Base-by-base conservation (phyloP, 2,797 vertebrate species). In the Corythornis leucogaster region DNA sequence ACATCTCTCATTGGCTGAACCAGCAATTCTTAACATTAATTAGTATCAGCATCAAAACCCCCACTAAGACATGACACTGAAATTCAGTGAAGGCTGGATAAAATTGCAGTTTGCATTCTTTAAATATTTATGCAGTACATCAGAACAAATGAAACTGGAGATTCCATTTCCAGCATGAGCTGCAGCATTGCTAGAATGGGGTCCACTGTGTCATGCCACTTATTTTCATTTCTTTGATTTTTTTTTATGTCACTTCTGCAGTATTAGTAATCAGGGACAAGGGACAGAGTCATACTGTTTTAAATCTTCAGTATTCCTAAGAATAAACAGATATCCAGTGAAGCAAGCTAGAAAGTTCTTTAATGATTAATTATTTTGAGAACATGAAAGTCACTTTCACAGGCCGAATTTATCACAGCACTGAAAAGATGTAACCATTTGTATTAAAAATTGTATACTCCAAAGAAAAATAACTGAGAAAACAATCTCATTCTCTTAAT, bases 41-140 rank as follows among this genome's bases (percentile, higher is more conserved):
- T 95, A 91, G 25, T 85, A 80, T 87, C 90, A 92, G 79, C 40
- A 73, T 86, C 77, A 92, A 92, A 87, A 91, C 80, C 90, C 93
- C 91, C 71, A 80, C 86, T 80, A 93, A 92, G 93, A 91, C 40
- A 69, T 88, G 81, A 85, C 81, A 93, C 80, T 62, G 53, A 96
- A 94, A 95, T 89, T 89, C 90, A 94, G 69, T 6, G 15, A 93
- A 92, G 69, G 48, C 53, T 85, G 93, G 93, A 93, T 96, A 96
- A 96, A 93, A 95, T 85, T 95, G 89, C 90, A 94, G 95, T 53
- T 89, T 87, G 90, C 92, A 95, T 96, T 96, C 92, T 95, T 96
- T 94, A 96, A 96, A 95, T 96, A 96, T 94, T 96, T 96, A 96
- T 94, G 95, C 51, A 95, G 95, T 91, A 95, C 96, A 96, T 93